phyloP scores from a whole-genome alignment of 2,888 invertebrate genomes.

The Trypoxylon attenuatum region DNA sequence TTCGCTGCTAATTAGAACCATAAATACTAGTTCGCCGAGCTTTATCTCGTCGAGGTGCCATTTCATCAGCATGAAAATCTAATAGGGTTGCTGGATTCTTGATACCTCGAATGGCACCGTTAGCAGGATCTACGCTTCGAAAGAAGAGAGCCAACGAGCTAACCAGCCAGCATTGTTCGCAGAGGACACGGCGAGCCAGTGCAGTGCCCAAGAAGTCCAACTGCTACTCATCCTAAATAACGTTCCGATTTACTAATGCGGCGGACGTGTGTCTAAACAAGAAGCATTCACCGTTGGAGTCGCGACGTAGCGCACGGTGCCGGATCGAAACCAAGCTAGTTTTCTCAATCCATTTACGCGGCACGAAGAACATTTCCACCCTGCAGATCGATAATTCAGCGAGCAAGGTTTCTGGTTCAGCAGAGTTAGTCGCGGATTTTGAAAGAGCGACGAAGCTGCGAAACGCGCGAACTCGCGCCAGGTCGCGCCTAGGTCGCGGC shows the following conservation, averaged over 20 bases:
- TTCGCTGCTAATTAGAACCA: slow-evolving; percentile 2
- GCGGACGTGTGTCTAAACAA: neutral
- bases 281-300: neutral
- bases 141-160: neutral
- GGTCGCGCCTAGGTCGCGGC: neutral
- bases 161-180: neutral
- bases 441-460: slow-evolving; percentile 30
- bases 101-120: neutral
- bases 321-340: slow-evolving; percentile 22
- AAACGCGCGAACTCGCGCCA: slow-evolving; percentile 2
- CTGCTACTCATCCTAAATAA: slow-evolving; percentile 3
- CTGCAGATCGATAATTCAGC: slow-evolving; percentile 34
- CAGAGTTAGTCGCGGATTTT: slow-evolving; percentile 20
- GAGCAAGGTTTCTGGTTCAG: slow-evolving; percentile 25
- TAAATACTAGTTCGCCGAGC: slow-evolving; percentile 31
- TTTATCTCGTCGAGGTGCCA: neutral
- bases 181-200: neutral
- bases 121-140: neutral
- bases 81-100: neutral
- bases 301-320: neutral
- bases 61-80: slow-evolving; percentile 1
- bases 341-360: slow-evolving; percentile 35
- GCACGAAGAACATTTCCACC: slow-evolving; percentile 1
- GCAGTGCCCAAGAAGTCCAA: neutral
- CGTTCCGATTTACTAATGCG: neutral